Conservation (phyloP, 2,113 vertebrate species). For the Galbula dea region DNA sequence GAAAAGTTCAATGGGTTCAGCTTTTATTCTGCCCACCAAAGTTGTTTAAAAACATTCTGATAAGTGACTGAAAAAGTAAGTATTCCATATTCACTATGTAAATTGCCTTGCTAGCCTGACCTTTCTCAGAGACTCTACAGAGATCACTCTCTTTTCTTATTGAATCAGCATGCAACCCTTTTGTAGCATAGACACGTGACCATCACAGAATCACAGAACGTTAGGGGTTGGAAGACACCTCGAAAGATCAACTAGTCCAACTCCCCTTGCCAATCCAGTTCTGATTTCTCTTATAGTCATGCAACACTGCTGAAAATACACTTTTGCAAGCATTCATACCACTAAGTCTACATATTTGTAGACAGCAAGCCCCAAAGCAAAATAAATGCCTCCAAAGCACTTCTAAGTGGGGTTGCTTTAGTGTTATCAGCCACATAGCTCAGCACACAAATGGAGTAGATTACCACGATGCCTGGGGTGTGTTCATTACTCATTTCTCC, state of each 20-base stretch:
- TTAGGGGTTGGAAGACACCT: too few relatives aligned
- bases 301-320: neutral
- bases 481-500: neutral
- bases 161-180: neutral
- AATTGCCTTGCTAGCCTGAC: neutral
- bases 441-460: neutral
- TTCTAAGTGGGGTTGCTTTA: neutral
- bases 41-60: neutral
- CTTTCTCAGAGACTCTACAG: neutral
- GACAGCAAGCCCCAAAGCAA: neutral
- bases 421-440: neutral
- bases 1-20: neutral
- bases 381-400: neutral
- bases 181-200: neutral
- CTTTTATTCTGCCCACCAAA: neutral
- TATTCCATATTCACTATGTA: neutral
- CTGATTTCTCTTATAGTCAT: neutral
- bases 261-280: neutral
- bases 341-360: neutral
- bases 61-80: neutral
- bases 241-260: too few relatives aligned
- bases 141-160: neutral
- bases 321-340: neutral
- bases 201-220: too few relatives aligned
- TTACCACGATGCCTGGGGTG: neutral